Evolutionary conservation across 2,113 vertebrate genomes (phyloP), one percentile per base, ranked within the genome.

Genomic region (Osmerus eperlanus): DNA sequence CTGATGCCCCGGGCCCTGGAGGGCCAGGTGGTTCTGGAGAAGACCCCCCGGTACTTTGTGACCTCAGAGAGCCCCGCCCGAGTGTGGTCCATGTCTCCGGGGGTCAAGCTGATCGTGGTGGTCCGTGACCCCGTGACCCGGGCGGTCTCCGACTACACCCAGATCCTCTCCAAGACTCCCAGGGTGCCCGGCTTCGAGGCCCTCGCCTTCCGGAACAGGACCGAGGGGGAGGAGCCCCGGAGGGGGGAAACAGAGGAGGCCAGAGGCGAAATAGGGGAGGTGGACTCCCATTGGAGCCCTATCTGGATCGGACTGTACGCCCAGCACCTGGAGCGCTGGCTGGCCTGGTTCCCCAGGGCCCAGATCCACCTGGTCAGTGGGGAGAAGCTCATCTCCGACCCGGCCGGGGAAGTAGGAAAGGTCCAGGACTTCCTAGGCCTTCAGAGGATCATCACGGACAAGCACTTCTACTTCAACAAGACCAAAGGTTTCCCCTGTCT

Each of bases 101-200:
- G 93, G 86, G 92, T 95, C 88, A 94, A 94, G 81, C 81, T 95
- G 88, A 85, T 95, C 85, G 90, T 95, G 79, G 94, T 95, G 89
- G 93, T 95, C 87, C 91, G 94, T 81, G 94, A 95, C 85, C 94
- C 94, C 58, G 94, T 93, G 79, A 94, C 94, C 84, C 91, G 94
- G 91, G 93, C 94, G 87, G 93, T 95, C 90, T 95, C 94, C 82
- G 94, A 95, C 88, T 95, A 95, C 72, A 94, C 94, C 87, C 94
- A 95, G 88, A 95, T 93, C 0, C 93, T 94, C 55, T 94, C 93
- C 84, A 95, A 94, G 80, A 70, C 71, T 18, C 76, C 67, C 0
- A 66, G 67, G 32, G 68, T 78, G 18, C 66, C 76, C 32, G 70
- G 66, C 32, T 95, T 95, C 84, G 93, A 95, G 83, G 93, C 93